These are phyloP conservation scores for Chromoteleia sp. DNA, from an alignment of 2,888 invertebrate species.

Conservation along the genomic window DNA sequence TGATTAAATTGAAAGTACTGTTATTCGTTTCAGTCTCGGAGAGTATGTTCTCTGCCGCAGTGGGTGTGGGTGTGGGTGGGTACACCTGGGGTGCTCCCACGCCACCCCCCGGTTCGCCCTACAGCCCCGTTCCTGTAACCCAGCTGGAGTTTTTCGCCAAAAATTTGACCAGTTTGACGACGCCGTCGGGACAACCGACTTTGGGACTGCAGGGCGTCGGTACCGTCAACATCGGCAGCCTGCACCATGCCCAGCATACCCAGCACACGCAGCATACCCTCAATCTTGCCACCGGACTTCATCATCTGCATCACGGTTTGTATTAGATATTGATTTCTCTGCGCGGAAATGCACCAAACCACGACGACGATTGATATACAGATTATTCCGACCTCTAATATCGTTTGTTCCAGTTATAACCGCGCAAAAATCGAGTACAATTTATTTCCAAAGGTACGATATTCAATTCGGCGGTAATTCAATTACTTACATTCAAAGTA, in stretches of 20 bases:
- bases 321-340: conserved; percentile 60
- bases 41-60: conserved; percentile 88
- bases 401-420: too few relatives aligned
- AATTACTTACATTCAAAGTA: too few relatives aligned
- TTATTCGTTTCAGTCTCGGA: conserved; percentile 86
- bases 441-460: too few relatives aligned
- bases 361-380: background rate
- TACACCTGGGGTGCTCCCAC: conserved; percentile 89
- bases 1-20: conserved; percentile 38
- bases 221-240: conserved; percentile 80
- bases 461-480: too few relatives aligned
- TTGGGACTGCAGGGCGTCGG: conserved; percentile 82
- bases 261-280: conserved; percentile 81
- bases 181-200: conserved; percentile 80
- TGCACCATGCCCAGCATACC: conserved; percentile 80
- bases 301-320: conserved; percentile 83
- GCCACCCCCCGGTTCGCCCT: conserved; percentile 88
- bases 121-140: conserved; percentile 89
- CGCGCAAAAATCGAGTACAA: too few relatives aligned
- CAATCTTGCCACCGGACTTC: conserved; percentile 80
- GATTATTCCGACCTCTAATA: too few relatives aligned
- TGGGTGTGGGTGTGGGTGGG: conserved; percentile 84
- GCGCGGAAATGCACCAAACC: conserved; percentile 14
- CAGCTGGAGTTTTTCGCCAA: conserved; percentile 88
- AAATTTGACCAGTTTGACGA: conserved; percentile 81